Base-by-base conservation (phyloP, 2,797 vertebrate genomes). In the Mormyrops attenuatus region DNA sequence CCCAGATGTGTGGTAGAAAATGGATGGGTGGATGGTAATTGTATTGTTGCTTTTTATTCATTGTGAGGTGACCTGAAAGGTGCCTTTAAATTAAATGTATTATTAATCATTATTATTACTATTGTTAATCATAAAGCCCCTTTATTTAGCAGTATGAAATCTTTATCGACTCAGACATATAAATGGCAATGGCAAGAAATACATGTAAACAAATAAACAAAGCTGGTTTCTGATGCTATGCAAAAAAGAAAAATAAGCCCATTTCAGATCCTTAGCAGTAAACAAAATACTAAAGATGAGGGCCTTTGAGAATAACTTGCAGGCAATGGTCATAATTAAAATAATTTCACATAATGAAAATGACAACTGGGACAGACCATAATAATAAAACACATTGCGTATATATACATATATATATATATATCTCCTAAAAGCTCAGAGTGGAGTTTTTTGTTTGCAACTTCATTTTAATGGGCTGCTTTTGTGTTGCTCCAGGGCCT, bases 281-380 rank as follows among this genome's bases (percentile, higher is more conserved):
- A 53, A 87, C 26, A 30, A 20, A 53, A 57, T 22, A 55, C 22
- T 30, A 55, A 87, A 87, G 3, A 5, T 44, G 41, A 60, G 17
- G 69, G 88, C 90, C 88, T 93, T 86, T 4, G 93, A 87, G 91
- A 91, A 92, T 90, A 91, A 92, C 88, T 41, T 89, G 89, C 66
- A 85, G 38, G 13, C 20, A 22, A 89, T 11, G 44, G 15, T n/a
- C 47, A 44, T 15, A 60, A 5, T 53, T 66, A 41, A 63, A 63
- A 66, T 57, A 84, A 85, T 47, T 22, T 5, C 26, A 50, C 22
- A 63, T 17, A 89, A 85, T 89, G 22, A 84, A 47, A 11, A 41
- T 95, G 95, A 94, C 94, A 93, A 95, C 92, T 92, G 92, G 94
- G 94, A 91, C 90, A 93, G 94, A 94, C 92, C 92, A 92, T 60